These are phyloP conservation scores for Pristionchus exspectatus DNA, from an alignment of 2,888 invertebrate species.

Conservation along the genomic window DNA sequence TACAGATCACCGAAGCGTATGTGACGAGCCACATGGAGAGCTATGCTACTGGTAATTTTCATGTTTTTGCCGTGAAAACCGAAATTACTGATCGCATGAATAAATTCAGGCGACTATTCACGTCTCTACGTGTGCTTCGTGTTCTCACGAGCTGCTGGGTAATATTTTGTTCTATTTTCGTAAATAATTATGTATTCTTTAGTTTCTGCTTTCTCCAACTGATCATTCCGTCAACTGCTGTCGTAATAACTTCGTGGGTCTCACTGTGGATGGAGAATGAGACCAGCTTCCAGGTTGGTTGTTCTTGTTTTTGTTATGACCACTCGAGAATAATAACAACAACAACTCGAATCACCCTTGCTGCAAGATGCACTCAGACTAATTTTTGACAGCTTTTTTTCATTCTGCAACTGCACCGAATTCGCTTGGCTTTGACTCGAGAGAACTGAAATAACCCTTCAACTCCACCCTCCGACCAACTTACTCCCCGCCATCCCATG, in stretches of 20 bases:
- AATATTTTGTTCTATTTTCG: slow-evolving; percentile 50
- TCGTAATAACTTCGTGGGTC: slow-evolving; percentile 77
- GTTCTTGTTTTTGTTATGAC: background rate
- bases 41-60: slow-evolving; percentile 71
- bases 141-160: slow-evolving; percentile 73
- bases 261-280: slow-evolving; percentile 78
- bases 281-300: slow-evolving; percentile 70
- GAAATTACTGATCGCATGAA: background rate
- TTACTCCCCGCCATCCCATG: background rate
- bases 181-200: background rate
- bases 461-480: background rate
- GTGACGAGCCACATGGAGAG: slow-evolving; percentile 75
- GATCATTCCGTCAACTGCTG: slow-evolving; percentile 77
- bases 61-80: too few relatives aligned
- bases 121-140: slow-evolving; percentile 77
- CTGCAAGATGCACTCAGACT: background rate
- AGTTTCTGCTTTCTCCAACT: slow-evolving; percentile 65
- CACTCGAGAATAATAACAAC: background rate
- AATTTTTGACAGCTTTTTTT: background rate
- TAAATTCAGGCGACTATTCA: slow-evolving; percentile 71
- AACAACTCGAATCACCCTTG: background rate
- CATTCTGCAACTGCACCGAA: background rate
- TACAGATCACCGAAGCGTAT: slow-evolving; percentile 74
- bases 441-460: background rate
- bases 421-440: background rate